These are phyloP conservation scores for Barypeithes pellucidus DNA, from an alignment of 2,888 invertebrate species.

Conservation along the genomic window DNA sequence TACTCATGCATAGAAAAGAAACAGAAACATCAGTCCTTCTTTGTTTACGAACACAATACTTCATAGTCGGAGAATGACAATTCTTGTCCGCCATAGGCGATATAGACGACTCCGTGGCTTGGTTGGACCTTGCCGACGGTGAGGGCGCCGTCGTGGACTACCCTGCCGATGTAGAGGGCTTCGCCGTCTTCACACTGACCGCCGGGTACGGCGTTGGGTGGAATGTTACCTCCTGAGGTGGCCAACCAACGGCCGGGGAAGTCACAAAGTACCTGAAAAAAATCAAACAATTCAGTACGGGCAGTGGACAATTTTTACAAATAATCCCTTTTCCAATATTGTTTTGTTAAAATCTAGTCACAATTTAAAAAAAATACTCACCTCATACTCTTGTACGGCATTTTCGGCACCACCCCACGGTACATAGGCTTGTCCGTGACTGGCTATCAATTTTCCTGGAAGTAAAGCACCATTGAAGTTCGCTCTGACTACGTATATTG, in stretches of 20 bases:
- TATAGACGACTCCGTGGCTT: conserved; percentile 83
- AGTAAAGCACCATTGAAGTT: conserved; percentile 82
- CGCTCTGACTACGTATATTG: conserved; percentile 80
- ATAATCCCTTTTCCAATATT: no score
- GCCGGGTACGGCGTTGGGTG: conserved; percentile 81
- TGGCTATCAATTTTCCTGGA: conserved; percentile 85
- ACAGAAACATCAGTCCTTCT: background rate
- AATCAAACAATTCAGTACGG: background rate
- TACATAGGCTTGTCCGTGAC: conserved; percentile 78
- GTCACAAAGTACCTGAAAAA: conserved; percentile 63
- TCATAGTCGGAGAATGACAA: conserved; percentile 87
- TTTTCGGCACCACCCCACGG: conserved; percentile 86
- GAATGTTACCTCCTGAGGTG: conserved; percentile 75
- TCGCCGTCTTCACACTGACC: conserved; percentile 86
- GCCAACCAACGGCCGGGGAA: conserved; percentile 68
- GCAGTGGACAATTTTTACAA: no score
- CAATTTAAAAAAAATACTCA: no score
- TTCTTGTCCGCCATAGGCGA: conserved; percentile 87
- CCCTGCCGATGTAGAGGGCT: conserved; percentile 84
- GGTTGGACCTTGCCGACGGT: conserved; percentile 90
- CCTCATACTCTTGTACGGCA: conserved; percentile 80
- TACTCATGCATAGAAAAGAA: background rate
- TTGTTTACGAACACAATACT: conserved; percentile 72
- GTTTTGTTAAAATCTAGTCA: no score
- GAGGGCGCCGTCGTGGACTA: conserved; percentile 82